Percentiles rank a stretch among this genome's conserved stretches.
These are phyloP conservation scores for Papilio demoleus DNA, from an alignment of 2,888 invertebrate genomes.

Conservation along the genomic window DNA sequence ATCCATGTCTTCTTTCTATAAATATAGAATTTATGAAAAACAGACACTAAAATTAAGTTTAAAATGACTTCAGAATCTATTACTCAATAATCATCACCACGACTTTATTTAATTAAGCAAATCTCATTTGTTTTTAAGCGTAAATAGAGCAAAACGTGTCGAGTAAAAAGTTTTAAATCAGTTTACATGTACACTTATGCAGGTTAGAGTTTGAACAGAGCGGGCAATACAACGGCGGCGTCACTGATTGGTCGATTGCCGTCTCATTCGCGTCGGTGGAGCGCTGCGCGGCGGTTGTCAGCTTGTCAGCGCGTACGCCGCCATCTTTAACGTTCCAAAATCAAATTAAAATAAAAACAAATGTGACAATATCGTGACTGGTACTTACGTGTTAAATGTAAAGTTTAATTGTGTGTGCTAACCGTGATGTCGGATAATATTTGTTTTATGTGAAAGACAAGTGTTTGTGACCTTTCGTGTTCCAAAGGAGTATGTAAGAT, in stretches of 20 bases:
- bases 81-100: too few relatives aligned
- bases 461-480: constrained; percentile 74
- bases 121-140: constrained; percentile 19
- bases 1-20: too few relatives aligned
- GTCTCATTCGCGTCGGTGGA: constrained; percentile 70
- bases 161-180: constrained; percentile 56
- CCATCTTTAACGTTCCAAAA: constrained; percentile 60
- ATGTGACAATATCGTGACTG: constrained; percentile 52
- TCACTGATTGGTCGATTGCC: constrained; percentile 49
- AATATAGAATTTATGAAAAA: too few relatives aligned
- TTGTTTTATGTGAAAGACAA: constrained; percentile 66
- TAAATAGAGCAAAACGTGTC: constrained; percentile 57
- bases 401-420: constrained; percentile 39
- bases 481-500: constrained; percentile 63
- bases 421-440: constrained; percentile 45
- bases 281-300: constrained; percentile 63
- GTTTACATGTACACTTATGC: constrained; percentile 71
- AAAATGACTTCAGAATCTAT: too few relatives aligned
- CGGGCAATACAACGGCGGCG: constrained; percentile 54
- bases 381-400: constrained; percentile 48
- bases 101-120: too few relatives aligned
- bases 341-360: constrained; percentile 56
- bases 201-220: constrained; percentile 64
- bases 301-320: constrained; percentile 64
- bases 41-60: too few relatives aligned